Evolutionary conservation across 2,888 invertebrate species (phyloP).

Genomic region (Eudasyphora cyanicolor): DNA sequence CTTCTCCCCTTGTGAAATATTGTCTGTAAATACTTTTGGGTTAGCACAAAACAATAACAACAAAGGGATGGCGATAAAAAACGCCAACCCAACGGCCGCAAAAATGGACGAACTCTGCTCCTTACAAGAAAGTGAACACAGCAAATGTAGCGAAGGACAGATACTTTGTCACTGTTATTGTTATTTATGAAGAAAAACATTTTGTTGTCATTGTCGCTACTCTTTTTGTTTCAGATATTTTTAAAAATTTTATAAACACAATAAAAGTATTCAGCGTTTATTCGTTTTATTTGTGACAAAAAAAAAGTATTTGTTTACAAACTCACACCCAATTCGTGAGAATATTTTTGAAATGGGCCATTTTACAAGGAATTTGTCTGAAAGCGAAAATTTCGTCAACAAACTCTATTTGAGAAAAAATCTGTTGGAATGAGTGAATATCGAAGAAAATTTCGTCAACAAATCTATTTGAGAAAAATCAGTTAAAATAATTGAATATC

Average conservation of each 20-base stretch:
- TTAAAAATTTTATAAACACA: slow-evolving; percentile 7
- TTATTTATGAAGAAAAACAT: background rate
- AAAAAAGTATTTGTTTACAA: background rate
- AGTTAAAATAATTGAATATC: no score
- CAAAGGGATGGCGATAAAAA: no score
- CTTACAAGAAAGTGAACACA: background rate
- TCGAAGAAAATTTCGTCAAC: no score
- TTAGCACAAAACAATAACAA: background rate
- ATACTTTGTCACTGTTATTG: background rate
- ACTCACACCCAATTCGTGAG: background rate
- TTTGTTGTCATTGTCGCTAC: background rate
- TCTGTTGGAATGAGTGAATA: no score
- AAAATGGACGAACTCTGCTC: background rate
- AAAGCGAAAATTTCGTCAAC: no score
- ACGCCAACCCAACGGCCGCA: background rate
- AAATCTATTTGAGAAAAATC: no score
- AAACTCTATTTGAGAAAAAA: no score
- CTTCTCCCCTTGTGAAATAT: no score
- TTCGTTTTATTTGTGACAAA: background rate
- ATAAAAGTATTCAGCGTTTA: background rate
- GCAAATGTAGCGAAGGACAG: background rate
- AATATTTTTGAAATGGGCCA: no score
- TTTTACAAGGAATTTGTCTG: no score
- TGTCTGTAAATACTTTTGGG: background rate
- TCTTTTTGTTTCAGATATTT: background rate